A percentile compares a stretch with the other conserved stretches of the same genome.
Conservation (phyloP, 2,113 vertebrate species). For the Cyprinodon tularosa region DNA sequence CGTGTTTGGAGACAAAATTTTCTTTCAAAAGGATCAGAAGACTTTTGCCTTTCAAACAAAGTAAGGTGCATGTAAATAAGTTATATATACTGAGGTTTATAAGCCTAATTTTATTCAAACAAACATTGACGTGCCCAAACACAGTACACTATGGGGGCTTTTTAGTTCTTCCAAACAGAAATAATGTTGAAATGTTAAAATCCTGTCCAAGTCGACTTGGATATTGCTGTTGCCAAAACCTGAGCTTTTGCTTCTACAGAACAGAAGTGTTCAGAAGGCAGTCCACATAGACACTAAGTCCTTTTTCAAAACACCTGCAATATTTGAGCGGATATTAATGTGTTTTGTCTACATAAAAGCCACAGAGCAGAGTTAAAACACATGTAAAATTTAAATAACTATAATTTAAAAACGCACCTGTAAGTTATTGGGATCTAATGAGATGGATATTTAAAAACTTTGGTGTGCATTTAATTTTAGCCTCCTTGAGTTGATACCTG, state of each 20-base stretch:
- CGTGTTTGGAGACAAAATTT: constrained; percentile 9
- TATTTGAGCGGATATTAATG: background rate
- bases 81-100: background rate
- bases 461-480: too few species aligned
- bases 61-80: background rate
- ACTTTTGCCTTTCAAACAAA: background rate
- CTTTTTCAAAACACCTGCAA: background rate
- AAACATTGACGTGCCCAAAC: background rate
- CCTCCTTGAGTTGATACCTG: too few species aligned
- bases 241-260: background rate
- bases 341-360: background rate
- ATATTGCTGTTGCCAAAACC: background rate
- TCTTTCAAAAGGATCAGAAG: background rate
- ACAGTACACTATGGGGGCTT: background rate
- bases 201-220: background rate
- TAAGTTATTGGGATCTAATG: background rate
- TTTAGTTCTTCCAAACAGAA: background rate
- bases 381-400: background rate
- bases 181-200: background rate
- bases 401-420: background rate
- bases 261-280: background rate
- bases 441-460: background rate
- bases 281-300: background rate
- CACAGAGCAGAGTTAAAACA: background rate
- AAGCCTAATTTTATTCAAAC: background rate